Evolutionary conservation across 2,797 vertebrate species (phyloP).

Genomic region (Helostoma temminkii): DNA sequence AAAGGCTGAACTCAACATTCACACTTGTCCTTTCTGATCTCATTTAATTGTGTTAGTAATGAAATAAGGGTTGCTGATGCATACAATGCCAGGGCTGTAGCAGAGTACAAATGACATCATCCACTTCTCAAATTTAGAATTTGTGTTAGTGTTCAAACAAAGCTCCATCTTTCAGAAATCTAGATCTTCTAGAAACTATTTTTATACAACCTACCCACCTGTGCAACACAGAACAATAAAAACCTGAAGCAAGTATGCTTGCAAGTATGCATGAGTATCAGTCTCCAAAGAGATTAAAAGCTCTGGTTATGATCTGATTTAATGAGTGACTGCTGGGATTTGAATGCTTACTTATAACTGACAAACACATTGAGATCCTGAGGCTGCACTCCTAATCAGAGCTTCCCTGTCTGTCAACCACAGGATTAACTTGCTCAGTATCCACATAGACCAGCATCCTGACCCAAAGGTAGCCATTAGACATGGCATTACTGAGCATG

Average conservation of each 20-base stretch:
- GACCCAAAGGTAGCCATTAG: slow-evolving; percentile 11
- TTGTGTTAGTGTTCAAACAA: too few species aligned
- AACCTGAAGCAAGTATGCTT: neutral
- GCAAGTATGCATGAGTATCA: neutral
- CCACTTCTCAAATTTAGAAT: too few species aligned
- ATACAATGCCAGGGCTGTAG: neutral
- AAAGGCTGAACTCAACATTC: neutral
- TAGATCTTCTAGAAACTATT: neutral
- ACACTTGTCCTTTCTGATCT: neutral
- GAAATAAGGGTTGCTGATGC: neutral
- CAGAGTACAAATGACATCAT: too few species aligned
- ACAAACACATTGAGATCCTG: neutral
- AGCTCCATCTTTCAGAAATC: neutral
- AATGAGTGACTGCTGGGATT: neutral
- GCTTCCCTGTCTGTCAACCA: neutral
- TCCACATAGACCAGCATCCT: neutral
- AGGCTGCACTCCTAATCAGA: neutral
- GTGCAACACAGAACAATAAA: neutral
- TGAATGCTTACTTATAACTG: neutral
- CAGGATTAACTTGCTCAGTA: neutral
- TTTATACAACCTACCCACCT: too few species aligned
- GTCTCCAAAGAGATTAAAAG: neutral
- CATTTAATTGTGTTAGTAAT: neutral
- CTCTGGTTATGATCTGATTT: neutral
- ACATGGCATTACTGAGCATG: slow-evolving; percentile 8